Evolutionary conservation across 2,888 invertebrate species (phyloP).

Genomic region (Spialia ferax): DNA sequence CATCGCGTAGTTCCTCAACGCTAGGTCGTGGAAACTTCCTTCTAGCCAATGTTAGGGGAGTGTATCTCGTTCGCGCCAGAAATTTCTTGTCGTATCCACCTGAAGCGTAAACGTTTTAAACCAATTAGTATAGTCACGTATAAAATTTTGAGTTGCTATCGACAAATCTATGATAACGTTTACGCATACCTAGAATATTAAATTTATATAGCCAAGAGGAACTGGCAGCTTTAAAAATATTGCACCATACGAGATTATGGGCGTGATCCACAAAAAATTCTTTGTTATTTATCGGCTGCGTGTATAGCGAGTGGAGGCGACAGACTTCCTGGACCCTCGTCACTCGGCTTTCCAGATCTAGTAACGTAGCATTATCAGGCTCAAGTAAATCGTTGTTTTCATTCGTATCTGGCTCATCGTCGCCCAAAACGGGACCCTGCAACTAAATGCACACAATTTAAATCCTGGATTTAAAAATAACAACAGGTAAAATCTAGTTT

Average conservation of each 20-base stretch:
- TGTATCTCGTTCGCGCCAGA: slow-evolving; percentile 86
- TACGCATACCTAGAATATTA: slow-evolving; percentile 87
- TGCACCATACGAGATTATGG: slow-evolving; percentile 91
- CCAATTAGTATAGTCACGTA: slow-evolving; percentile 22
- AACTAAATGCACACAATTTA: slow-evolving; percentile 54
- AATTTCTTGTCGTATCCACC: slow-evolving; percentile 88
- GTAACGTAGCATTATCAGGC: slow-evolving; percentile 70
- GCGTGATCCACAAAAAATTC: slow-evolving; percentile 90
- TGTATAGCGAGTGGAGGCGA: slow-evolving; percentile 61
- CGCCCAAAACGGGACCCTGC: slow-evolving; percentile 73
- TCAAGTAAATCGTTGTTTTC: slow-evolving; percentile 63
- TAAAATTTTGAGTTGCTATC: slow-evolving; percentile 21
- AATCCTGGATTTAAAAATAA: not conserved
- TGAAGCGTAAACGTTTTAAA: slow-evolving; percentile 52
- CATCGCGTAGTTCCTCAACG: slow-evolving; percentile 86
- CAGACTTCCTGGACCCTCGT: slow-evolving; percentile 80
- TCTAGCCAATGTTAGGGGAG: slow-evolving; percentile 89
- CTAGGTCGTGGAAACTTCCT: slow-evolving; percentile 90
- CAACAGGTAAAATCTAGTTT: not conserved
- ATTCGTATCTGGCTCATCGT: slow-evolving; percentile 63
- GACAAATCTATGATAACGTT: slow-evolving; percentile 45
- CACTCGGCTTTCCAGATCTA: slow-evolving; percentile 81
- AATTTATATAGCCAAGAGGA: slow-evolving; percentile 94
- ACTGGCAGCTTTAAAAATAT: slow-evolving; percentile 92
- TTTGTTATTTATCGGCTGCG: slow-evolving; percentile 88